phyloP scores from a whole-genome alignment of 1,140 invertebrate species.

The Drosophila prosaltans region DNA sequence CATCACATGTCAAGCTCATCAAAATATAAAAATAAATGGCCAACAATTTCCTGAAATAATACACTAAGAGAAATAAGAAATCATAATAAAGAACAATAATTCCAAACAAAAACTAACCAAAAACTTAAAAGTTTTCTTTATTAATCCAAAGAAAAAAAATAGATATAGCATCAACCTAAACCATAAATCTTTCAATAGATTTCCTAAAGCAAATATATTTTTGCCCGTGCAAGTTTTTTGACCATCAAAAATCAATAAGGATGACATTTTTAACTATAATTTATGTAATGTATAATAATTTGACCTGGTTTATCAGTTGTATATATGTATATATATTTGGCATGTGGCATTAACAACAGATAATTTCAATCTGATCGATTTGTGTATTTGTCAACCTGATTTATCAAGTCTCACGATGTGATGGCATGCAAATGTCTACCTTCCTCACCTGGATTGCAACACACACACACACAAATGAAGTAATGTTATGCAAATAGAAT shows the following conservation, averaged over 20 bases:
- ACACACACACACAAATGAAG: conserved; percentile 29
- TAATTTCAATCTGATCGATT: conserved; percentile 67
- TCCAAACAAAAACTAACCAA: too few relatives aligned
- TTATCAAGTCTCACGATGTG: conserved; percentile 73
- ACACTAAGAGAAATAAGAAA: not conserved
- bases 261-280: too few relatives aligned
- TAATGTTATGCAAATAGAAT: conserved; percentile 79
- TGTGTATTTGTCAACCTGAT: conserved; percentile 76
- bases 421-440: conserved; percentile 67
- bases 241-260: too few relatives aligned
- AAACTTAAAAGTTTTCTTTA: too few relatives aligned
- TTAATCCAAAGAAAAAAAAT: too few relatives aligned
- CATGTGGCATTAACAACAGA: conserved; percentile 17
- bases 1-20: conserved; percentile 16
- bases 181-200: too few relatives aligned
- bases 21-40: conserved; percentile 2
- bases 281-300: too few relatives aligned
- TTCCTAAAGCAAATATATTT: too few relatives aligned
- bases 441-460: not conserved
- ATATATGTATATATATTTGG: not conserved
- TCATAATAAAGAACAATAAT: too few relatives aligned
- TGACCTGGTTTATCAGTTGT: too few relatives aligned
- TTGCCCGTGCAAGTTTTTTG: too few relatives aligned
- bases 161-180: too few relatives aligned
- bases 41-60: not conserved